These are phyloP conservation scores for Lycocorax pyrrhopterus DNA, from an alignment of 2,113 vertebrate genomes.

Conservation along the genomic window DNA sequence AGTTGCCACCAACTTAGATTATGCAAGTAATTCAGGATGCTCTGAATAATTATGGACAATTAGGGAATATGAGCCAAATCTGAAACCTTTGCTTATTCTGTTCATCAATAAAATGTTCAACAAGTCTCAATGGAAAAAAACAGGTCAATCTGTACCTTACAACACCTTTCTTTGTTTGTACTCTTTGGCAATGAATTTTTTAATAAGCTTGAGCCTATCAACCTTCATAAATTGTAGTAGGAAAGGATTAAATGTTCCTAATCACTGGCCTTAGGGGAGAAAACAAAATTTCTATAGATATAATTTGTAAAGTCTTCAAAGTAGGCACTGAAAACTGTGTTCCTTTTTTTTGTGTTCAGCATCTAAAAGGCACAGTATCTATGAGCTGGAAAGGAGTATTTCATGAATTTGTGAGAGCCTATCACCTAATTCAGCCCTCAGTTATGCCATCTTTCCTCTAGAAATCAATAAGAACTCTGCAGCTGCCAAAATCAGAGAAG, in stretches of 20 bases:
- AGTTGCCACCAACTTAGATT: not conserved
- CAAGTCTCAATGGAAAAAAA: not conserved
- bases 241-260: not conserved
- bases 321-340: not conserved
- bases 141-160: not conserved
- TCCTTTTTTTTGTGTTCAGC: not conserved
- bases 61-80: not conserved
- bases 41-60: not conserved
- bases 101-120: not conserved
- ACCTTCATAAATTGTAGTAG: not conserved
- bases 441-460: not conserved
- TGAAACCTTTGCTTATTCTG: not conserved
- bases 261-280: not conserved
- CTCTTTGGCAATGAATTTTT: not conserved
- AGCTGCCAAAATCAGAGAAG: not conserved
- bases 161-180: not conserved
- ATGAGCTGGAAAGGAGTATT: not conserved
- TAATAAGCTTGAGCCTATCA: not conserved
- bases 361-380: not conserved
- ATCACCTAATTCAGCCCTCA: not conserved
- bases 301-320: not conserved
- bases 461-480: not conserved
- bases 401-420: not conserved
- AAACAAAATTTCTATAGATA: not conserved
- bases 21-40: not conserved